Base-by-base conservation (phyloP, 2,113 vertebrate genomes). In the Gallinago paraguaiae region DNA sequence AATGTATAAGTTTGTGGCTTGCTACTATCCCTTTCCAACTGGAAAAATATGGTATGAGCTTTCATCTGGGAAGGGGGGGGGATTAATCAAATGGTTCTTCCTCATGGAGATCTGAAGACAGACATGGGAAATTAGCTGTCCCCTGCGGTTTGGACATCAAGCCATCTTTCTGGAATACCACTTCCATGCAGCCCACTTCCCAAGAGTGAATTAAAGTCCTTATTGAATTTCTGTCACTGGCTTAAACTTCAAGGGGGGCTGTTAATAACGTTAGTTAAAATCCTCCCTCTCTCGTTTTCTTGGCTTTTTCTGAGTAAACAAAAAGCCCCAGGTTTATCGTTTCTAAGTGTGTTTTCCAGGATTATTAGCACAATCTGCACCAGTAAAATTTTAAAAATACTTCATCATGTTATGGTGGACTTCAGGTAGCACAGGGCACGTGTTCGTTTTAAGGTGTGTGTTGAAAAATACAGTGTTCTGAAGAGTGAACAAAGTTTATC, bases 151-250 rank as follows among this genome's bases (percentile, higher is more conserved):
- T 93, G 85, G 56, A 86, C 80, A 94, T 93, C 45, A 89, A 90
- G 28, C 41, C 82, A 15, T 97, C 85, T 95, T 95, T 95, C 90
- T 65, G 75, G 79, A 92, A 75, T 92, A 59, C 54, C 35, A 54
- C 74, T 96, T 97, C 93, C 82, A 60, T 87, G 83, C 71, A 74
- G 59, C 76, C 48, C 84, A 88, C 33, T 37, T 61, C 90, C 57
- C 63, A 92, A 71, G 76, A 96, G 92, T 90, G 92, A 97, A 96
- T 96, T 97, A 96, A 97, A 98, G 93, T 94, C 92, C 76, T 70
- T 97, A 92, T 57, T 95, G 79, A 94, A 91, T 96, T 98, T 71
- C 88, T 97, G 78, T 96, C 85, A 94, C 56, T 35, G 80, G 33
- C 75, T 95, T 92, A 82, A 92, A 86, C 78, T 93, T 93, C 86